Percentiles rank a stretch among this genome's conserved stretches.
These are phyloP conservation scores for Acronicta alni DNA, from an alignment of 2,888 invertebrate genomes.

Conservation along the genomic window DNA sequence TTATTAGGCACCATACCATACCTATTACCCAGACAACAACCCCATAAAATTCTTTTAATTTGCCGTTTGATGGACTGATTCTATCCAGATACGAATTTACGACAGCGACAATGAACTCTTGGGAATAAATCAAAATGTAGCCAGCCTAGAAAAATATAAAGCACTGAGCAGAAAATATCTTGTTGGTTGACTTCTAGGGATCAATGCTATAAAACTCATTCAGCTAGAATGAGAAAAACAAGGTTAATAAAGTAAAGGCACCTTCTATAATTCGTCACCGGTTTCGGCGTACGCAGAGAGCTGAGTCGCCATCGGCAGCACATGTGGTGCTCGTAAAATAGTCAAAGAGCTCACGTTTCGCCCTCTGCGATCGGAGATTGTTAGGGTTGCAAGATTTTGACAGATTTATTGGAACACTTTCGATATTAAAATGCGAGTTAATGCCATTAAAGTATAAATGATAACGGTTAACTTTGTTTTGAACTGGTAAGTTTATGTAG, in stretches of 20 bases:
- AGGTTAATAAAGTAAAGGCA: slow-evolving; percentile 60
- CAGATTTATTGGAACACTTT: slow-evolving; percentile 43
- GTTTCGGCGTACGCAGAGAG: slow-evolving; percentile 42
- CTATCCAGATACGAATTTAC: slow-evolving; percentile 52
- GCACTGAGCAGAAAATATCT: slow-evolving; percentile 36
- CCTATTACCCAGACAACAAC: slow-evolving; percentile 39
- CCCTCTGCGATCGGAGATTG: slow-evolving; percentile 38
- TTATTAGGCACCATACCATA: slow-evolving; percentile 34
- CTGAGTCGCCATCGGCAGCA: slow-evolving; percentile 59
- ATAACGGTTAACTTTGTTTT: slow-evolving; percentile 46
- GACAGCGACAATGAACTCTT: slow-evolving; percentile 35
- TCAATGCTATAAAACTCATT: slow-evolving; percentile 45
- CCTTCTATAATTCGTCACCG: slow-evolving; percentile 63
- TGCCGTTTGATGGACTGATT: slow-evolving; percentile 39
- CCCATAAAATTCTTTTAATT: slow-evolving; percentile 53
- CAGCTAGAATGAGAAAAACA: slow-evolving; percentile 55
- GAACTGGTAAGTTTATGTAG: slow-evolving; percentile 16
- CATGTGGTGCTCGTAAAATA: slow-evolving; percentile 66
- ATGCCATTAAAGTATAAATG: slow-evolving; percentile 43
- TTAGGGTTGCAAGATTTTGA: slow-evolving; percentile 45
- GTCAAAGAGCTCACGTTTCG: slow-evolving; percentile 45
- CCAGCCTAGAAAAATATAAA: slow-evolving; percentile 48
- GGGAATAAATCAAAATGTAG: slow-evolving; percentile 55
- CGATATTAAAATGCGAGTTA: slow-evolving; percentile 43
- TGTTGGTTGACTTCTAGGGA: slow-evolving; percentile 30